These are phyloP conservation scores for Gadus chalcogrammus DNA, from an alignment of 2,113 vertebrate species.

Conservation along the genomic window DNA sequence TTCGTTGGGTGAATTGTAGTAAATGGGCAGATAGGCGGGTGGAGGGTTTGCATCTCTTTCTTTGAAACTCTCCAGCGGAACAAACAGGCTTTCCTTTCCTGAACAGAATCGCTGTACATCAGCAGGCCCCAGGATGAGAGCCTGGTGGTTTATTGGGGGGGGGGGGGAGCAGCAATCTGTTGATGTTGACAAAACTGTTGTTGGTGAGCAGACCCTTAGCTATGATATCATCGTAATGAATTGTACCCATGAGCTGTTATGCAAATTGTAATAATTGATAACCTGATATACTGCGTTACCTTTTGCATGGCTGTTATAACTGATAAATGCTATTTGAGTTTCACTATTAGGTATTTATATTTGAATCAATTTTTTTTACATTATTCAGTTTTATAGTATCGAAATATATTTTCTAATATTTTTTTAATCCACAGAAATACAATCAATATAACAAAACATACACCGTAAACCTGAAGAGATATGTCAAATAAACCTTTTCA, in stretches of 20 bases:
- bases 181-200: constrained; percentile 53
- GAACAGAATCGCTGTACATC: constrained; percentile 74
- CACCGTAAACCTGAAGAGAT: constrained; percentile 42
- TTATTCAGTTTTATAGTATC: too few species aligned
- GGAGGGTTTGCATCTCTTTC: constrained; percentile 59
- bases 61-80: constrained; percentile 73
- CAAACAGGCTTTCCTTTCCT: constrained; percentile 74
- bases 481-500: constrained; percentile 47
- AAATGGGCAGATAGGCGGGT: constrained; percentile 44
- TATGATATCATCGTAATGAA: constrained; percentile 1
- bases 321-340: too few species aligned
- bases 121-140: constrained; percentile 68
- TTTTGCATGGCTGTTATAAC: too few species aligned
- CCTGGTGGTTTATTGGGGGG: constrained; percentile 25
- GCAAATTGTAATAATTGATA: too few species aligned
- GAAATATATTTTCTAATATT: constrained; percentile 17
- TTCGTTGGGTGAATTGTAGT: constrained; percentile 54
- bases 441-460: constrained; percentile 53
- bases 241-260: too few species aligned
- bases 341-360: too few species aligned
- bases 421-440: constrained; percentile 51
- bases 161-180: constrained; percentile 29
- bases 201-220: constrained; percentile 13
- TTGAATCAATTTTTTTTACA: too few species aligned
- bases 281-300: too few species aligned